Percentiles rank a stretch among this genome's conserved stretches.
These are phyloP conservation scores for Coreius guichenoti DNA, from an alignment of 2,797 vertebrate species.

Conservation along the genomic window DNA sequence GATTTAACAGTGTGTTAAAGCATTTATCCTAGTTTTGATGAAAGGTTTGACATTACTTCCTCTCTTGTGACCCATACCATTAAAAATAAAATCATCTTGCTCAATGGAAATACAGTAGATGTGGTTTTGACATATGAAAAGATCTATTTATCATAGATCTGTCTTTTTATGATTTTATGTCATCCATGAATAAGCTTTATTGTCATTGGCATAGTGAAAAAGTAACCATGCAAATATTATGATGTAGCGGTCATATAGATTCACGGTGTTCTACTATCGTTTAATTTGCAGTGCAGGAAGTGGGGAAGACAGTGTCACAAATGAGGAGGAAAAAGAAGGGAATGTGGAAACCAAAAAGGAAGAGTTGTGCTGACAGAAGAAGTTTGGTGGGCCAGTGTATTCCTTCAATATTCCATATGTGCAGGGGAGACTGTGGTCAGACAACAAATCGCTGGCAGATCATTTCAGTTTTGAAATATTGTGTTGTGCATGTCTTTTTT, in stretches of 20 bases:
- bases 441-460: slow-evolving; percentile 9
- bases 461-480: slow-evolving; percentile 21
- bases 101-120: slow-evolving; percentile 68
- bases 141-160: slow-evolving; percentile 43
- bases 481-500: neutral
- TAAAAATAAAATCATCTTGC: slow-evolving; percentile 70
- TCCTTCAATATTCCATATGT: slow-evolving; percentile 68
- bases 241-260: slow-evolving; percentile 74
- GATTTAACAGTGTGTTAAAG: slow-evolving; percentile 49
- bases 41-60: slow-evolving; percentile 21
- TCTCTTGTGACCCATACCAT: slow-evolving; percentile 23
- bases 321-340: slow-evolving; percentile 77
- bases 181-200: slow-evolving; percentile 68
- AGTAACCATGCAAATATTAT: slow-evolving; percentile 72
- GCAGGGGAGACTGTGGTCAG: slow-evolving; percentile 54
- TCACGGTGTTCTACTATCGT: slow-evolving; percentile 72
- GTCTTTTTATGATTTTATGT: slow-evolving; percentile 67
- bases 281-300: slow-evolving; percentile 78
- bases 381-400: slow-evolving; percentile 62
- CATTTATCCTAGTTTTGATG: slow-evolving; percentile 26
- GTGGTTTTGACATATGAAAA: slow-evolving; percentile 67
- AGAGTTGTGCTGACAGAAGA: slow-evolving; percentile 74
- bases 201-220: slow-evolving; percentile 64
- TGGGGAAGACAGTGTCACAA: slow-evolving; percentile 73
- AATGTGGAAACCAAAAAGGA: slow-evolving; percentile 75